Evolutionary conservation across 2,888 invertebrate genomes (phyloP), one percentile per base, ranked within the genome.

Genomic region (Pheosia tremula): DNA sequence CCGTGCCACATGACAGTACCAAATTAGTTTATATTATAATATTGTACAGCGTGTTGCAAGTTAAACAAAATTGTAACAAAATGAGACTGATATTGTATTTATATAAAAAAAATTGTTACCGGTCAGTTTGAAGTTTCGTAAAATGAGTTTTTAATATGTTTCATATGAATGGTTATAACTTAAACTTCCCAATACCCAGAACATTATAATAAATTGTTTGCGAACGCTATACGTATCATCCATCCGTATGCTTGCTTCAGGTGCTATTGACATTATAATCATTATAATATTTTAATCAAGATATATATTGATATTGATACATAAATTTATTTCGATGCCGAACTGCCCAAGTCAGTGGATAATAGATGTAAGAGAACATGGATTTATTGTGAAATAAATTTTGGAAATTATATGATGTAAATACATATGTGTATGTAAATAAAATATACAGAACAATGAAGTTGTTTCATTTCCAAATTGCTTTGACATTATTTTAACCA

Each of bases 11-110:
- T 62, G 64, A 55, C 67, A 60, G 50, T 62, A 67, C 54, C 64
- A 57, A 66, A 61, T 66, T 62, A 67, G 24, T 24, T 24, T 24
- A 24, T 24, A 24, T 41, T 41, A 41, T 41, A 41, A 41, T 41
- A 8, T 41, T 41, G 41, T 60, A 66, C 66, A 72, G 71, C 55
- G 66, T 66, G 74, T 78, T 76, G 75, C 79, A 76, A 79, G 66
- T 73, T 80, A 70, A 77, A 78, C 74, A 75, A 81, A 80, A 78
- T 80, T 80, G 79, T 81, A 81, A 80, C 68, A 54, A 73, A 79
- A 87, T 86, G 89, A 90, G 90, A 90, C 90, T 90, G 90, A 89
- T 82, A 81, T 82, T 83, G 86, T 88, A 54, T 87, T 88, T 84
- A 85, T 79, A 78, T 85, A 84, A 78, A 79, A 70, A 68, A 71